Evolutionary conservation across 92 coral and sea anemone genomes (phyloP), one percentile per base, ranked within the genome.

Genomic region (Zoanthus gigantus): DNA sequence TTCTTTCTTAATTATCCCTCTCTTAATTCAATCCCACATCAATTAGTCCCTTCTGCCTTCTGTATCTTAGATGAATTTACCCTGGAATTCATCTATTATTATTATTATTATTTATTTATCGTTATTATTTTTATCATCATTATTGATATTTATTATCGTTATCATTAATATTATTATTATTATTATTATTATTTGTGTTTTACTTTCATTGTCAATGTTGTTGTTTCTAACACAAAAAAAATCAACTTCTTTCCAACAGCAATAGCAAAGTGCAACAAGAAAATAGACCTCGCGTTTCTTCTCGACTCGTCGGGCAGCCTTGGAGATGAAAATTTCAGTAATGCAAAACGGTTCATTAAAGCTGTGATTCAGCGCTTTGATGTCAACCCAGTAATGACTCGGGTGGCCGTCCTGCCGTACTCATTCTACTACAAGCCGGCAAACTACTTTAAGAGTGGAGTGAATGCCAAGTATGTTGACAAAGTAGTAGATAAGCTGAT

Each of bases 381-480:
- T 47, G 47, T 81, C 18, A 81, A 66, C 76, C 76, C 85, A 8
- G 30, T 2, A 23, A 81, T 81, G 85, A 81, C 74, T 7, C 85
- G 85, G 0, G 85, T 81, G 34, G 85, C 85, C 0, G 85, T 81
- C 1, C 10, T 81, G 5, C 85, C 85, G 28, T 81, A 81, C 63
- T 81, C 85, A 47, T 53, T 65, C 23, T 81, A 81, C 48, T 81
- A 45, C 72, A 31, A 7, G 13, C 85, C 85, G 23, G 74, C 74
- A 10, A 81, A 81, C 50, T 81, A 81, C 75, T 81, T 81, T 50
- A 81, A 50, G 60, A 81, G n/a, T 29, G 85, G 85, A 12, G 85
- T 81, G 57, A 63, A 46, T 44, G 74, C 14, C 23, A 66, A 66
- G 37, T 46, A 81, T 9, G 74, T 81, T 23, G 75, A 50, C 61